Conservation (phyloP, 2,797 vertebrate species). For the Taenioides sp. region DNA sequence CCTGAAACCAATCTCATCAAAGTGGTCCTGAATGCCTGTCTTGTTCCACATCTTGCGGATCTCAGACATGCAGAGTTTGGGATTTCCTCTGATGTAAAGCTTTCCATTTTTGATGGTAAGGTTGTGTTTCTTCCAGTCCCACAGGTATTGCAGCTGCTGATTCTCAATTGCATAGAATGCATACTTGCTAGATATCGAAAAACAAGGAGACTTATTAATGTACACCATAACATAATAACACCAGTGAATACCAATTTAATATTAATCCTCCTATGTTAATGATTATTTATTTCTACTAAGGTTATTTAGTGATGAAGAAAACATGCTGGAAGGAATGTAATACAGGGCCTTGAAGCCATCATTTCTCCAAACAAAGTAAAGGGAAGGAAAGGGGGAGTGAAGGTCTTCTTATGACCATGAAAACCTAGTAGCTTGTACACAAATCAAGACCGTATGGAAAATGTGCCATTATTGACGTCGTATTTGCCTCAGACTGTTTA, state of each 20-base stretch:
- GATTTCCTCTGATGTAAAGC: slow-evolving; percentile 92
- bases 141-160: slow-evolving; percentile 95
- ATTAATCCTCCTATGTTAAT: not conserved
- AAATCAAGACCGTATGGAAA: slow-evolving; percentile 30
- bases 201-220: not conserved
- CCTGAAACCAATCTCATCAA: slow-evolving; percentile 85
- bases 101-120: slow-evolving; percentile 90
- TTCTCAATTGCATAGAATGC: slow-evolving; percentile 94
- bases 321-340: slow-evolving; percentile 66
- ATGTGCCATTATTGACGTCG: not conserved
- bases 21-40: slow-evolving; percentile 86
- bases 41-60: slow-evolving; percentile 95
- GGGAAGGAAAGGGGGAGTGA: slow-evolving; percentile 22
- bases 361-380: slow-evolving; percentile 61
- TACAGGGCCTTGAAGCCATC: slow-evolving; percentile 56
- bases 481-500: not conserved
- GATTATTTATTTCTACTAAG: not conserved
- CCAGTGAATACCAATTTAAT: not conserved
- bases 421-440: slow-evolving; percentile 20
- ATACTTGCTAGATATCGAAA: slow-evolving; percentile 79
- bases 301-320: slow-evolving; percentile 45
- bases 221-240: not conserved
- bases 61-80: slow-evolving; percentile 93
- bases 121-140: slow-evolving; percentile 98
- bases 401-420: slow-evolving; percentile 72